Base-by-base conservation (phyloP, 2,888 invertebrate species). In the Apotomis turbidana region DNA sequence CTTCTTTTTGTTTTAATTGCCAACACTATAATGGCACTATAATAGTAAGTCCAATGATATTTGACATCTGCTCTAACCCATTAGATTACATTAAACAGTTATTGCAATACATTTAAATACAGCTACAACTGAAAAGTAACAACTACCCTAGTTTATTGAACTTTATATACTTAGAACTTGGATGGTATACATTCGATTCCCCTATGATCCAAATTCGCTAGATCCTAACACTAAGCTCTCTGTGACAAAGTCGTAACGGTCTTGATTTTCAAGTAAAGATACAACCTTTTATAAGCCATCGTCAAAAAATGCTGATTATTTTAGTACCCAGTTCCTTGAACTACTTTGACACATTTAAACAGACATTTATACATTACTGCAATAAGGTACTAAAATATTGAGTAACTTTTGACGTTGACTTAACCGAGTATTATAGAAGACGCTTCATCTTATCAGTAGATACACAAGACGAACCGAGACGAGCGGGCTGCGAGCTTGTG, bases 1-100 rank as follows among this genome's bases (percentile, higher is more conserved):
- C 80, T 79, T 79, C 76, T 77, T 76, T 78, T 78, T 77, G 76
- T 76, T 74, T 77, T 77, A 75, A 78, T 74, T 79, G 78, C 78
- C 75, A 74, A 68, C 51, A 69, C 44, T 74, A 59, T 41, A 70
- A 73, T 64, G 63, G 63, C 73, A 77, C 74, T 55, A 69, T 70
- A 49, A 59, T 68, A 63, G 58, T 70, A 60, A 72, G 55, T 71
- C 38, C 66, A 57, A 41, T 41, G 38, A 67, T 61, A 67, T 71
- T 55, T 49, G 49, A 59, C 15, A 15, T 13, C 36, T 41, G 51
- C 52, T 36, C 61, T 55, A 49, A 54, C 41, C 27, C 46, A 13
- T 61, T 54, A 64, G 13, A 46, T 59, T 68, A 55, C 46, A 54
- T 13, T 36, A 62, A 46, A 62, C 55, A 70, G 55, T 62, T 49